Evolutionary conservation across 2,888 invertebrate genomes (phyloP).

Genomic region (Aricia artaxerxes): DNA sequence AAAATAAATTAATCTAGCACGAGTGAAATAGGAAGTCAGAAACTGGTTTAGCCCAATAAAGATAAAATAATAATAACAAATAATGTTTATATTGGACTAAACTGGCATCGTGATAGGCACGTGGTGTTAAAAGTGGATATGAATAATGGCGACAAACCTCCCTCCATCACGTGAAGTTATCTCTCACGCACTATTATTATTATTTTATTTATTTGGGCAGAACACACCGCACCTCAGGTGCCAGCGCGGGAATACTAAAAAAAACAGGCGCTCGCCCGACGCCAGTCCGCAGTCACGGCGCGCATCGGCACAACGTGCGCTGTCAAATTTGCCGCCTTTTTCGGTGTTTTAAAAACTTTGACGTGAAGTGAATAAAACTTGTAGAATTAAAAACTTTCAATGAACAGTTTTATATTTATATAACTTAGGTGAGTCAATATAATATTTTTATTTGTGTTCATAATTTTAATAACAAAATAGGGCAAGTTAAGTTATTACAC

Average conservation of each 20-base stretch:
- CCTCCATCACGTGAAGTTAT: constrained; percentile 51
- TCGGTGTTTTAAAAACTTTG: constrained; percentile 36
- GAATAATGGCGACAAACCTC: constrained; percentile 51
- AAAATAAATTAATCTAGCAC: not conserved
- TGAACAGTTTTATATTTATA: not conserved
- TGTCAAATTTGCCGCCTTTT: constrained; percentile 47
- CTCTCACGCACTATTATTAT: constrained; percentile 55
- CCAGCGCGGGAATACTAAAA: constrained; percentile 51
- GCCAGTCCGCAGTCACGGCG: constrained; percentile 59
- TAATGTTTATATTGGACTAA: not conserved
- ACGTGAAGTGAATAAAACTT: constrained; percentile 33
- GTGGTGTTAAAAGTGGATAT: constrained; percentile 32
- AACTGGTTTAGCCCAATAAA: not conserved
- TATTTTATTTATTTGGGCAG: constrained; percentile 51
- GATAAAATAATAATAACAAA: constrained; percentile 8
- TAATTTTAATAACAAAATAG: not conserved
- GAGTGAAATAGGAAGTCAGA: not conserved
- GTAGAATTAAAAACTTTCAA: not conserved
- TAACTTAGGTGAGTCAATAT: constrained; percentile 5
- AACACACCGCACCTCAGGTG: constrained; percentile 53
- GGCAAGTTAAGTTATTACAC: not conserved
- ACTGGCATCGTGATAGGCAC: constrained; percentile 29
- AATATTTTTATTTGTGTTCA: not conserved
- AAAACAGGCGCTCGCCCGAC: constrained; percentile 41
- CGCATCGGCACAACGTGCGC: constrained; percentile 52